Percentiles rank a stretch among this genome's conserved stretches.
phyloP scores from a whole-genome alignment of 2,797 vertebrate species.

The Hemibagrus guttatus region DNA sequence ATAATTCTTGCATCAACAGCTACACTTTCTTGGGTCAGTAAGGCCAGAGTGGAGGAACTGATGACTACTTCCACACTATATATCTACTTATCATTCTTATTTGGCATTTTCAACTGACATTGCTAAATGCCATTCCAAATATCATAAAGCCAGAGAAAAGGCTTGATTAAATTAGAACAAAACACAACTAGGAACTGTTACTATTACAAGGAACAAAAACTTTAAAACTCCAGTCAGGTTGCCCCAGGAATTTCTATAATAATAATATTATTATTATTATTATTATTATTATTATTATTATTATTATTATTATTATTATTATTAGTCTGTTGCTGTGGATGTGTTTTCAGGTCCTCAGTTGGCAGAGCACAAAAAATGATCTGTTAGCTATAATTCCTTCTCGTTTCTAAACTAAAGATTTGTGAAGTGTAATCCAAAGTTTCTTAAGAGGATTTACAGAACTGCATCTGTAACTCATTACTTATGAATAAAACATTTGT shows the following conservation, averaged over 20 bases:
- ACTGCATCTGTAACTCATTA: constrained; percentile 63
- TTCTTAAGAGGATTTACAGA: constrained; percentile 67
- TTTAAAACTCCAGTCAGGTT: neutral
- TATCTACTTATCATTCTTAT: constrained; percentile 29
- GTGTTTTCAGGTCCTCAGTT: neutral
- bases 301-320: neutral
- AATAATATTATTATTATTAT: neutral
- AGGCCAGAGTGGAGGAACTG: constrained; percentile 37
- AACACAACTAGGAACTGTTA: neutral
- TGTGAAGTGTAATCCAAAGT: constrained; percentile 54
- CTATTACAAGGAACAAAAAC: neutral
- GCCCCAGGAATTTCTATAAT: neutral
- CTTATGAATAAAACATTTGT: constrained; percentile 51
- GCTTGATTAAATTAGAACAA: neutral
- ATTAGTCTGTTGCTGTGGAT: neutral
- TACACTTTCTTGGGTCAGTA: constrained; percentile 58
- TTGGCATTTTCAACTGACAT: constrained; percentile 26
- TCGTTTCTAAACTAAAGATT: neutral
- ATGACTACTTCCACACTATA: constrained; percentile 30
- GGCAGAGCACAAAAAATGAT: neutral
- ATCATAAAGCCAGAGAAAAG: constrained; percentile 14
- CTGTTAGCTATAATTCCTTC: constrained; percentile 9
- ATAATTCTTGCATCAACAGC: constrained; percentile 67
- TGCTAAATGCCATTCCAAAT: neutral
- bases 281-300: neutral